phyloP scores from a whole-genome alignment of 2,888 invertebrate genomes.

The Polymixis lichenea region DNA sequence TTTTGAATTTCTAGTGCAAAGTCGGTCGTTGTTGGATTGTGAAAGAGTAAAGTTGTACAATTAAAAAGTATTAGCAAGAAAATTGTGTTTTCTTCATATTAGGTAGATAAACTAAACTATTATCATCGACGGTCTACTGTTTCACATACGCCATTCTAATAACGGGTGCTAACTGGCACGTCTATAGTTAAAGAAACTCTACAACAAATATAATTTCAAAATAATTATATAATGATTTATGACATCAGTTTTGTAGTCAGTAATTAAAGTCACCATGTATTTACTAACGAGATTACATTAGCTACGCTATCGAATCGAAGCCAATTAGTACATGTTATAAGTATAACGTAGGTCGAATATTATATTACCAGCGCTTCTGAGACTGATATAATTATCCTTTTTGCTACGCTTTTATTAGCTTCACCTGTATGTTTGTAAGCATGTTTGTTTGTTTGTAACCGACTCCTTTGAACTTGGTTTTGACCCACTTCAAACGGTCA shows the following conservation, averaged over 20 bases:
- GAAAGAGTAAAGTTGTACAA: no score
- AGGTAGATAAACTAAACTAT: neutral
- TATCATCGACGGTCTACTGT: neutral
- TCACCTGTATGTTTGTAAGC: no score
- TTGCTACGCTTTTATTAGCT: no score
- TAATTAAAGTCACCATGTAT: conserved; percentile 8
- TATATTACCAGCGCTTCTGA: neutral
- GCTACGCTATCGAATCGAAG: neutral
- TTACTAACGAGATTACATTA: conserved; percentile 2
- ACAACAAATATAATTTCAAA: neutral
- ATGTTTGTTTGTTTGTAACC: no score
- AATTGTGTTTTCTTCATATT: no score
- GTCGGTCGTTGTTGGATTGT: no score
- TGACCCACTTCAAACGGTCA: no score
- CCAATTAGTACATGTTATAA: neutral
- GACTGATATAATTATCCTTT: no score
- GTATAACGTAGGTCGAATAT: neutral
- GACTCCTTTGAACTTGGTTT: no score
- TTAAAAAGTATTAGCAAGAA: no score
- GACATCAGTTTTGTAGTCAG: neutral
- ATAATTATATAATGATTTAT: neutral
- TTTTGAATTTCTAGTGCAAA: no score
- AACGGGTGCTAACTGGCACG: neutral
- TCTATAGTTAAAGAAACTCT: neutral
- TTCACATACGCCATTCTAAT: neutral